Evolutionary conservation across 1,140 invertebrate species (phyloP), one percentile per base, ranked within the genome.

Genomic region (Dufourea novaeangliae): DNA sequence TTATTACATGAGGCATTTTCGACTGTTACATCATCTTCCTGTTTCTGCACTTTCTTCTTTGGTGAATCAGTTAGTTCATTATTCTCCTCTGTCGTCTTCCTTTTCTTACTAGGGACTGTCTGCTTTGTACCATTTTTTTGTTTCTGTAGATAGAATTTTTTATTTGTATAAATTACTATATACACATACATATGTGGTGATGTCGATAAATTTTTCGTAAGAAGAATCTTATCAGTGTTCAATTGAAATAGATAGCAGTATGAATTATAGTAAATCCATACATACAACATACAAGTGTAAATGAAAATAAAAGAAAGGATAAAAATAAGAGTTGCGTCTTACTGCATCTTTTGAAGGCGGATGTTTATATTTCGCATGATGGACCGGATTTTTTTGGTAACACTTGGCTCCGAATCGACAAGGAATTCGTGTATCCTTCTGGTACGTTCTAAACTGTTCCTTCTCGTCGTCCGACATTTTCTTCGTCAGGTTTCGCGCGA

Each of bases 401-500:
- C 97, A 98, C 83, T 95, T 95, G 25, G 84, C 90, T 44, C 96
- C 96, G 89, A 97, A 98, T 92, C 96, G 95, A 91, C 97, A 98
- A 7, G 92, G 82, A 17, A 90, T 91, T 86, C 94, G 88, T 1
- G 85, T 54, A 88, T 95, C 94, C 34, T 92, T 71, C 62, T 90
- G 61, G 34, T 89, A 90, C 44, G 46, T 54, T 66, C 83, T 80
- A 12, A 80, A 75, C 52, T 85, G 73, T 10, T 77, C 32, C 0
- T 86, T 78, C 17, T 85, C 62, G 14, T 52, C 74, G 6, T 87
- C 72, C 17, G 57, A 67, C 73, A 76, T 76, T 6, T 20, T 29
- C 57, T 37, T 10, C 11, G 7, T 39, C 14, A 34, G 17, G 34
- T 34, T 66, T 29, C 4, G 20, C 50, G 27, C 17, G 2, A 56